phyloP scores from a whole-genome alignment of 64 coral and sea anemone genomes.

The Pocillopora verrucosa region DNA sequence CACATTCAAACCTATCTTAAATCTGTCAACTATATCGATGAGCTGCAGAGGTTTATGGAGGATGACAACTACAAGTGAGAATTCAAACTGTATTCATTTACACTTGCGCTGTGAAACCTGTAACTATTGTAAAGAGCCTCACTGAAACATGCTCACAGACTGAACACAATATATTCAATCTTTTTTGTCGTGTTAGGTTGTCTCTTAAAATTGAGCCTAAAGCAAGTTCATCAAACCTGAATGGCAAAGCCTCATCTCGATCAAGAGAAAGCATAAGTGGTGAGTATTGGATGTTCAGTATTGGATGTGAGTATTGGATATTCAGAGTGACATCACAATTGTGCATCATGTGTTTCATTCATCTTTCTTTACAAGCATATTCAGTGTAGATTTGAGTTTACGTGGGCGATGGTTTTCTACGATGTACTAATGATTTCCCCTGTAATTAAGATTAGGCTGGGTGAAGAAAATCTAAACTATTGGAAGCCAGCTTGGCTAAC shows the following conservation, averaged over 20 bases:
- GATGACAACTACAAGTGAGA: conserved; percentile 97
- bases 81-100: neutral
- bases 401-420: no score
- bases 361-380: no score
- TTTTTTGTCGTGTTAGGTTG: conserved; percentile 12
- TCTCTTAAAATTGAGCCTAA: conserved; percentile 62
- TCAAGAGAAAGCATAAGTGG: conserved; percentile 87
- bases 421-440: no score
- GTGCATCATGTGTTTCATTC: no score
- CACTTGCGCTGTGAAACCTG: neutral
- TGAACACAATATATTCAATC: neutral
- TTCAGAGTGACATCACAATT: neutral
- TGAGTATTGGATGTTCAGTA: no score
- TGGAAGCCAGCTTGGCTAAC: no score
- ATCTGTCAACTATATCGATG: conserved; percentile 98
- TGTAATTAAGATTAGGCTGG: no score
- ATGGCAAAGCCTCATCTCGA: conserved; percentile 42
- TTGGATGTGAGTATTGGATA: no score
- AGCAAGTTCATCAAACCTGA: conserved; percentile 18
- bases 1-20: conserved; percentile 86
- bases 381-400: no score
- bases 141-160: no score
- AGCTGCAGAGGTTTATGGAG: conserved; percentile 97
- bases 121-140: neutral
- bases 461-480: no score